Evolutionary conservation across 2,113 vertebrate species (phyloP).

Genomic region (Gallinago jamesoni): DNA sequence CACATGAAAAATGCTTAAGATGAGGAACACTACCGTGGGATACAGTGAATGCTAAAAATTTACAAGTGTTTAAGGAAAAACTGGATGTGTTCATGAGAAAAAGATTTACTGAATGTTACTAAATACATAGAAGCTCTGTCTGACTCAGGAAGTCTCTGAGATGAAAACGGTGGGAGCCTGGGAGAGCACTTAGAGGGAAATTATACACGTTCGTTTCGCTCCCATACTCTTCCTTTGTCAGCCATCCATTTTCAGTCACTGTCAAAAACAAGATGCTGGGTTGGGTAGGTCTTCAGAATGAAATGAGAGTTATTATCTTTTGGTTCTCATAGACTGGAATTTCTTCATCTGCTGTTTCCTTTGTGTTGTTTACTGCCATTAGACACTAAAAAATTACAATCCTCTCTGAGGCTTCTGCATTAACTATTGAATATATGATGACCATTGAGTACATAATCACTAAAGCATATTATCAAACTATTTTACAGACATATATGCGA

Average conservation of each 20-base stretch:
- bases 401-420: background rate
- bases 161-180: background rate
- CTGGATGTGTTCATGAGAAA: background rate
- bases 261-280: background rate
- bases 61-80: background rate
- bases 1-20: background rate
- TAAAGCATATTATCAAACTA: background rate
- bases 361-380: background rate
- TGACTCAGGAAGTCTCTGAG: background rate
- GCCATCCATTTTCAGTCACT: background rate
- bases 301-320: background rate
- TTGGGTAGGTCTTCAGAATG: background rate
- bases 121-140: background rate
- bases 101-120: background rate
- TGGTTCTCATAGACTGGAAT: background rate
- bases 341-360: background rate
- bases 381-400: rapidly evolving
- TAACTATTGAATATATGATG: background rate
- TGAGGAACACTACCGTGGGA: background rate
- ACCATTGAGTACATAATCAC: background rate
- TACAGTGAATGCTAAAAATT: background rate
- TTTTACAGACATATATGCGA: background rate
- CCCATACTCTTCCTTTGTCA: background rate
- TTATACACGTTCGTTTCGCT: background rate
- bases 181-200: background rate